Evolutionary conservation across 2,113 vertebrate genomes (phyloP), one percentile per base, ranked within the genome.

Genomic region (Reinhardtius hippoglossoides): DNA sequence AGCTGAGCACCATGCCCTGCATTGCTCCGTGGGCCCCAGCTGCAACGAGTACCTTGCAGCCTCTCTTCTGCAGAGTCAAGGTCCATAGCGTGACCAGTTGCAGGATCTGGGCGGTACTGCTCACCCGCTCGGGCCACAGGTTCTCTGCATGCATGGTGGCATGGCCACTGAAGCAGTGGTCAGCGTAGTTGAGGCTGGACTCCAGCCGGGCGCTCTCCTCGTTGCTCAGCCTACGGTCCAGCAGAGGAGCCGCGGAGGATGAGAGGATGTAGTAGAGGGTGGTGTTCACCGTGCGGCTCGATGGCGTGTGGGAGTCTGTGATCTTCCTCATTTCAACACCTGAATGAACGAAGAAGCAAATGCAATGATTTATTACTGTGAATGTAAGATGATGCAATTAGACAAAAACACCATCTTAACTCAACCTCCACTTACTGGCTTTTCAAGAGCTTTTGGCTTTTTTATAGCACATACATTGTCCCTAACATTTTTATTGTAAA

Each of bases 101-200:
- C 80, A 99, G 91, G 88, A 97, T 91, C 91, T 98, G 97, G 6
- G 87, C 75, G 0, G 96, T 71, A 0, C 95, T 95, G 80, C 91
- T 89, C 62, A 98, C 91, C 24, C 64, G 91, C 20, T 94, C 94
- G 0, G 97, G 97, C 97, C 97, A 99, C 82, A 99, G 95, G 93
- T 98, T 98, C 94, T 96, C 95, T 0, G 98, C 98, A 0, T 99
- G 98, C 98, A 99, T 98, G 85, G 97, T 99, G 4, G 97, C 97
- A 0, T 99, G 97, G 86, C 97, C 98, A 0, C 97, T 99, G 94
- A 98, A 99, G 92, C 98, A 99, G 91, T 99, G 98, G 85, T 99
- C 98, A 0, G 97, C 98, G 0, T 99, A 99, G 92, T 95, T 98
- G 71, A 99, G 93, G 35, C 94, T 96, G 21, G 94, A 92, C 78